Evolutionary conservation across 2,888 invertebrate genomes (phyloP).

Genomic region (Mimachlamys varia): DNA sequence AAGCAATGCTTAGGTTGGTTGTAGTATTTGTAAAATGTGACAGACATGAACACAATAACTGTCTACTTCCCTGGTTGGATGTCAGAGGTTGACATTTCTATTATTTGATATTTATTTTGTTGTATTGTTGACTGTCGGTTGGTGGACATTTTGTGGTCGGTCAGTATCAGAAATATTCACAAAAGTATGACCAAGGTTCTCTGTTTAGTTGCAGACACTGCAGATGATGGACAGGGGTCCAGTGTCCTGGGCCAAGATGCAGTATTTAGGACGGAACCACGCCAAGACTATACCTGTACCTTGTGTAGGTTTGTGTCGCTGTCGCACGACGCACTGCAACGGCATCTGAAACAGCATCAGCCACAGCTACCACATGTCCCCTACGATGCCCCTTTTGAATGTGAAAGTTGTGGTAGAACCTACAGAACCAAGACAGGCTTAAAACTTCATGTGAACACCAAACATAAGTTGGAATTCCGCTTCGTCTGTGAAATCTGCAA

Average conservation of each 20-base stretch:
- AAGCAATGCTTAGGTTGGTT: background rate
- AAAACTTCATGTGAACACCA: slow-evolving; percentile 6
- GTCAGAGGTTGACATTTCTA: background rate
- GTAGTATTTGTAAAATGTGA: background rate
- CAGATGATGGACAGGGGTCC: background rate
- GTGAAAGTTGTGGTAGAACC: slow-evolving; percentile 20
- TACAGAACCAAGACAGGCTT: background rate
- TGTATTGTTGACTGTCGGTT: background rate
- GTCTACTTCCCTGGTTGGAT: background rate
- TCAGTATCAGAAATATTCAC: background rate
- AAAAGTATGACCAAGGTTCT: background rate
- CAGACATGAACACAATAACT: no score
- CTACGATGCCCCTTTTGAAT: background rate
- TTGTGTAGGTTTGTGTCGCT: background rate
- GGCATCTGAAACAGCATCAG: background rate
- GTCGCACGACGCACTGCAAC: background rate
- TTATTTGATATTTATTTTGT: background rate
- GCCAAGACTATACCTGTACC: background rate
- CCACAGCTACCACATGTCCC: background rate
- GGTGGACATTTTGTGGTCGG: background rate
- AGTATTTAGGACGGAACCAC: background rate
- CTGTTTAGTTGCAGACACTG: slow-evolving; percentile 22
- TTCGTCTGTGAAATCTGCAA: slow-evolving; percentile 16
- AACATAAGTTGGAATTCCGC: slow-evolving; percentile 11
- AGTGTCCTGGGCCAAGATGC: background rate